Conservation (phyloP, 1,140 invertebrate genomes). For the Camponotus floridanus region DNA sequence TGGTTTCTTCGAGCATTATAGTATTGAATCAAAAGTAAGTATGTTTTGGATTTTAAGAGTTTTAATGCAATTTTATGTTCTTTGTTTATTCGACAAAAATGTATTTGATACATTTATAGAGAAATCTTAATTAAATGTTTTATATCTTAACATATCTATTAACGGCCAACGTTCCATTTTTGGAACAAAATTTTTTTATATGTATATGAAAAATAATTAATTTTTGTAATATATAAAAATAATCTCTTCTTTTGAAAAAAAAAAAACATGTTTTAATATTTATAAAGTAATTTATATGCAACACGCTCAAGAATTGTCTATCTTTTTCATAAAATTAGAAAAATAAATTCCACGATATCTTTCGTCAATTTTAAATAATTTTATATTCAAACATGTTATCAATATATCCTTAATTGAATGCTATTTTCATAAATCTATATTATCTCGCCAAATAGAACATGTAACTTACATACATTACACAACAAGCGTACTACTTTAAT, state of each 20-base stretch:
- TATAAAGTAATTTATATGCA: too few relatives aligned
- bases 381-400: slow-evolving; percentile 5
- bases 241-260: not conserved
- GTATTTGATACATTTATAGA: not conserved
- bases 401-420: not conserved
- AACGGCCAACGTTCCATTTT: not conserved
- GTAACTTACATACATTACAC: not conserved
- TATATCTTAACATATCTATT: not conserved
- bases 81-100: slow-evolving; percentile 4
- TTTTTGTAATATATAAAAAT: slow-evolving; percentile 21
- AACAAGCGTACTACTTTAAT: slow-evolving; percentile 13
- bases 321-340: not conserved
- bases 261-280: not conserved
- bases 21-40: slow-evolving; percentile 22
- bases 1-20: not conserved
- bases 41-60: slow-evolving; percentile 19
- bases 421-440: not conserved
- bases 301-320: not conserved
- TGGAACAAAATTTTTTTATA: not conserved
- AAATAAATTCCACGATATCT: not conserved
- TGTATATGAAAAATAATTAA: slow-evolving; percentile 4
- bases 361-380: not conserved
- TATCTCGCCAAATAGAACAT: not conserved
- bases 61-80: not conserved
- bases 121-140: slow-evolving; percentile 22